Evolutionary conservation across 2,113 vertebrate species (phyloP).

Genomic region (Nesoenas mayeri): DNA sequence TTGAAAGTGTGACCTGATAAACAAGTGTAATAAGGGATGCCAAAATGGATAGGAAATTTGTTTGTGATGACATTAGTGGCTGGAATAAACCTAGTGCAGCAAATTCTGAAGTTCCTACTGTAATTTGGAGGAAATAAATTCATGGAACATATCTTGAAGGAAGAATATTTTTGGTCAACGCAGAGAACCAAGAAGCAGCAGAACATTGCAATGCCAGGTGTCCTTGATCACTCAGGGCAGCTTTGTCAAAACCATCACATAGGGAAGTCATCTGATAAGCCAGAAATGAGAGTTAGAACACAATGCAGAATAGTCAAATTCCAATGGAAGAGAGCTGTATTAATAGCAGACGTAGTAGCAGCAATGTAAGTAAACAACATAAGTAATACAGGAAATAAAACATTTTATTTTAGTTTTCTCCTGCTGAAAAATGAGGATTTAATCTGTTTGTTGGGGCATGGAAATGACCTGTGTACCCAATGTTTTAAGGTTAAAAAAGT

Average conservation of each 20-base stretch:
- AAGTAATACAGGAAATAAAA: background rate
- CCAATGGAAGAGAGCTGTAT: background rate
- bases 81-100: background rate
- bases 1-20: slow-evolving; percentile 34
- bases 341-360: background rate
- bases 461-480: background rate
- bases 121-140: background rate
- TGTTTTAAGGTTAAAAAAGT: background rate
- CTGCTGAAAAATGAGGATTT: background rate
- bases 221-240: background rate
- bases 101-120: background rate
- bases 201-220: background rate
- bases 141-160: background rate
- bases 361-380: rapidly evolving
- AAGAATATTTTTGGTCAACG: background rate
- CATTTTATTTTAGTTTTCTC: background rate
- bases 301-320: background rate
- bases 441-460: background rate
- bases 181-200: background rate
- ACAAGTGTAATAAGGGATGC: background rate
- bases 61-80: background rate
- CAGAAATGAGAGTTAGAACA: background rate
- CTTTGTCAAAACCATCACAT: background rate
- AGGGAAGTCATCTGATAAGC: background rate
- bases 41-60: background rate